Base-by-base conservation (phyloP, 2,113 vertebrate genomes). In the Bubo blakistoni region DNA sequence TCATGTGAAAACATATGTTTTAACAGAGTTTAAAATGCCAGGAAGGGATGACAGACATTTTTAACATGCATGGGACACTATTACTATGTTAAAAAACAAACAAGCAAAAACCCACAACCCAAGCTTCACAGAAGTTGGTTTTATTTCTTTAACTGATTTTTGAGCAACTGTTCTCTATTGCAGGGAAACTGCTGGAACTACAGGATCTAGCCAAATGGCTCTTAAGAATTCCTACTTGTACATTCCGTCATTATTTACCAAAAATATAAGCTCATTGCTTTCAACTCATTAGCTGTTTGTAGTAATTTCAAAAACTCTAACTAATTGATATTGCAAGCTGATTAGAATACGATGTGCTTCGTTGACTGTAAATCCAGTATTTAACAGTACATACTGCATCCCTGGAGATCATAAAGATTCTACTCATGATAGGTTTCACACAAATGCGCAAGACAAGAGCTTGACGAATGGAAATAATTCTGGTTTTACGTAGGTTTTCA, bases 231-330 rank as follows among this genome's bases (percentile, higher is more conserved):
- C 10, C n/a, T 87, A 4, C 34, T 76, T 87, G 16, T 90, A 54
- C 82, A 51, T 76, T 69, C 30, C 80, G 36, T 67, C 57, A 16
- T 76, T 87, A 63, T 94, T 85, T 94, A 90, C 20, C 36, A 62
- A 58, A 95, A 93, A 62, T 61, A 42, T 29, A 65, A 66, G 24
- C 25, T 69, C 16, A 16, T 47, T 80, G 78, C 66, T 74, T 76
- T 95, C 52, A 91, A 42, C 58, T 95, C 34, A 34, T 92, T 93
- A 86, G 71, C 44, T 73, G 54, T 85, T 95, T 85, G 67, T 72
- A 82, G 44, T 80, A 1, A 61, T 86, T 87, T 87, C 4, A 20
- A 40, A 91, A 96, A 17, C 49, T 62, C 58, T 40, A 61, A 34
- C 34, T 69, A 69, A 87, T 61, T 95, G 86, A 30, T 92, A 57